These are phyloP conservation scores for Bombus confusus DNA, from an alignment of 1,140 invertebrate species.

Conservation along the genomic window DNA sequence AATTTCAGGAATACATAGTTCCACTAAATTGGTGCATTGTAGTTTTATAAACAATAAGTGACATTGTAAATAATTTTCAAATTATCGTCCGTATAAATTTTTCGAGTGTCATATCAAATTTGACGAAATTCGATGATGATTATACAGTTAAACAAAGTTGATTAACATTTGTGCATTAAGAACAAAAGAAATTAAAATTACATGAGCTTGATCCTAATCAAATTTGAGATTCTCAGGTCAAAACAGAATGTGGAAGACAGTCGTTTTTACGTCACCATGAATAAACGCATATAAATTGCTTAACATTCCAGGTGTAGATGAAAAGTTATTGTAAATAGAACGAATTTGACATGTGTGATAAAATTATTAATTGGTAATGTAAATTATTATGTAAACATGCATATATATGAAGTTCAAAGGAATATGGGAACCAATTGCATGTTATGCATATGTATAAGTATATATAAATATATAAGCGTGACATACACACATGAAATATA, in stretches of 20 bases:
- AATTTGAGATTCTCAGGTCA: conserved; percentile 31
- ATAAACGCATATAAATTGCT: conserved; percentile 1
- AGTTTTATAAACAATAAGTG: conserved; percentile 12
- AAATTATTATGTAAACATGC: conserved; percentile 36
- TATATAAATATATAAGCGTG: conserved; percentile 38
- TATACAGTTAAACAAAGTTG: not conserved
- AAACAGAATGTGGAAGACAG: not conserved
- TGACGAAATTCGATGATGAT: not conserved
- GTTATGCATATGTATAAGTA: conserved; percentile 51
- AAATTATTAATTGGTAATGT: conserved; percentile 39
- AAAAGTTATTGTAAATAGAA: conserved; percentile 47
- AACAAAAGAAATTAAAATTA: not conserved
- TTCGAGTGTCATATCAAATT: not conserved
- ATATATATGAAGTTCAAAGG: conserved; percentile 35
- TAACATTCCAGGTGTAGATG: conserved; percentile 31
- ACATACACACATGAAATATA: conserved; percentile 1
- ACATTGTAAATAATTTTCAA: conserved; percentile 30
- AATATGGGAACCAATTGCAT: conserved; percentile 50
- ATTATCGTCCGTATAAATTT: conserved; percentile 3
- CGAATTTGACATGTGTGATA: conserved; percentile 40
- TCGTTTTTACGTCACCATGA: conserved; percentile 1
- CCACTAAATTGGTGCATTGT: conserved; percentile 27
- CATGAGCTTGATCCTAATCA: conserved; percentile 11
- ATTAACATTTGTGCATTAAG: not conserved
- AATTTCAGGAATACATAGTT: conserved; percentile 17